A percentile compares a stretch with the other conserved stretches of the same genome.
Evolutionary conservation across 2,797 vertebrate species (phyloP).

Genomic region (Otolemur crassicaudatus): DNA sequence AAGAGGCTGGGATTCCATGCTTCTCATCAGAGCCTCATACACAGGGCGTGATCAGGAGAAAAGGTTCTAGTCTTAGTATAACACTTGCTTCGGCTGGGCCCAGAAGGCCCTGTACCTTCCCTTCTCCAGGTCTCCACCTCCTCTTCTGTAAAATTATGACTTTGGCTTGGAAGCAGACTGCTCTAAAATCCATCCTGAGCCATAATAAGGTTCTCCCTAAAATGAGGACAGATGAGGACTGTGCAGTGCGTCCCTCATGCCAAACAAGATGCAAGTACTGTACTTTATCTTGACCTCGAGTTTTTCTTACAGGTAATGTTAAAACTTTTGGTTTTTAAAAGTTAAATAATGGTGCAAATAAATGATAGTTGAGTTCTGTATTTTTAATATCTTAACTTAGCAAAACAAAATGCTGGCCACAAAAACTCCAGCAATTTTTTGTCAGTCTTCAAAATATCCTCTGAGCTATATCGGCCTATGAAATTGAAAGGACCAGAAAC

Average conservation of each 20-base stretch:
- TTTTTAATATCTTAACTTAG: slow-evolving; percentile 34
- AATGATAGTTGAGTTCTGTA: not conserved
- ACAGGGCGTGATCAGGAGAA: not conserved
- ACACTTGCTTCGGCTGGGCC: not conserved
- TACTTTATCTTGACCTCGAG: not conserved
- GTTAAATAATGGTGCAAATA: not conserved
- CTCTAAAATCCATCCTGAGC: not conserved
- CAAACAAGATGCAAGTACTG: not conserved
- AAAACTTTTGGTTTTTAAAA: slow-evolving; percentile 13
- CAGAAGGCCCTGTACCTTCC: not conserved
- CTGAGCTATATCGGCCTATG: not conserved
- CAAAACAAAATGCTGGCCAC: not conserved
- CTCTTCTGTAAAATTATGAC: not conserved
- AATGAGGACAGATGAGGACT: not conserved
- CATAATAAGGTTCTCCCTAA: not conserved
- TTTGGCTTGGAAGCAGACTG: not conserved
- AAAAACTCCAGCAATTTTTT: not conserved
- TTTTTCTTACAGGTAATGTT: not conserved
- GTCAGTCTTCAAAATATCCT: not conserved
- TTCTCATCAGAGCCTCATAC: not conserved
- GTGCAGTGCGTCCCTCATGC: not conserved
- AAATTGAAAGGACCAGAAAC: not conserved
- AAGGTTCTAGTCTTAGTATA: not conserved
- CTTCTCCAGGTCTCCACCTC: not conserved
- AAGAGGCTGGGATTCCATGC: not conserved